Evolutionary conservation across 2,797 vertebrate species (phyloP).

Genomic region (Oreochromis mossambicus): DNA sequence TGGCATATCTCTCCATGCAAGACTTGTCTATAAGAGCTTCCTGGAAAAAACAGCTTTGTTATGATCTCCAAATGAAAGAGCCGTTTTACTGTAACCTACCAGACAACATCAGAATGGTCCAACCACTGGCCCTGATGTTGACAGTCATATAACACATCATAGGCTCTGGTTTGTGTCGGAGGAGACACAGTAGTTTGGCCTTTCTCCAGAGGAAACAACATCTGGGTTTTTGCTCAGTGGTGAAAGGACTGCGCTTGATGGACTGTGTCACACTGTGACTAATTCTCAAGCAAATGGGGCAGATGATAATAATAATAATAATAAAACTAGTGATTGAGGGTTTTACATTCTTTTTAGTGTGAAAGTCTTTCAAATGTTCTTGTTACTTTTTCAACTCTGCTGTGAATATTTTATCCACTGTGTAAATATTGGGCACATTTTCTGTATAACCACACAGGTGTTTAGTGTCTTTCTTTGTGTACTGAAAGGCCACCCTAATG

Average conservation of each 20-base stretch:
- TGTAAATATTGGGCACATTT: background rate
- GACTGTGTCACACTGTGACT: constrained; percentile 6
- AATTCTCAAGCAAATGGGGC: background rate
- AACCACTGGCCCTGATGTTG: constrained; percentile 1
- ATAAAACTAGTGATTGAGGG: background rate
- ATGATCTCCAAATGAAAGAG: background rate
- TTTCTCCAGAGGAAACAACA: constrained; percentile 43
- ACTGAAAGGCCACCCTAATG: background rate
- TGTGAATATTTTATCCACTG: background rate
- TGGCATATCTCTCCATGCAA: background rate
- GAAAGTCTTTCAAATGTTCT: background rate
- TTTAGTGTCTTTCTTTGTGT: background rate
- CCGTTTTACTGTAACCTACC: background rate
- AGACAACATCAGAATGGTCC: background rate
- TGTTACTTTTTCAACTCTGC: background rate
- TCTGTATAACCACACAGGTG: background rate
- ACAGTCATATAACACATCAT: constrained; percentile 16
- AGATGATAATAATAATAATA: background rate
- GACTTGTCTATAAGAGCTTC: background rate
- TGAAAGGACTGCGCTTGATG: constrained; percentile 18
- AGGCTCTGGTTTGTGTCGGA: constrained; percentile 36
- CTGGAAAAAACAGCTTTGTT: background rate
- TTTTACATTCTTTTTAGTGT: background rate
- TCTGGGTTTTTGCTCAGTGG: constrained; percentile 47
- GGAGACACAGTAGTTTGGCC: constrained; percentile 35